These are phyloP conservation scores for Melieria picta DNA, from an alignment of 2,888 invertebrate genomes.

Conservation along the genomic window DNA sequence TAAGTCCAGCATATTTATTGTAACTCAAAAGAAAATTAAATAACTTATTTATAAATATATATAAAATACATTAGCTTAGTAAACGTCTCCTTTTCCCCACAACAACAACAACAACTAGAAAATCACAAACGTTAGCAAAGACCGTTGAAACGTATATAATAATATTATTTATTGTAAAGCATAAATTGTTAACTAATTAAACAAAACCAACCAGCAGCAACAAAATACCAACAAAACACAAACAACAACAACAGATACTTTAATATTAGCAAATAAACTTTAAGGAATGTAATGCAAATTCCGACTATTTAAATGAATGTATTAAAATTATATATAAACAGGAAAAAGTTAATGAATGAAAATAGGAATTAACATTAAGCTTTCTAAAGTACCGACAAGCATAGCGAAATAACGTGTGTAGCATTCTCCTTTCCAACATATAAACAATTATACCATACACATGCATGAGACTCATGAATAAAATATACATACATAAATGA, in stretches of 20 bases:
- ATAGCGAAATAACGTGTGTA: constrained; percentile 9
- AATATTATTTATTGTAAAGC: constrained; percentile 31
- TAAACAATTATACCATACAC: constrained; percentile 11
- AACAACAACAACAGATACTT: constrained; percentile 7
- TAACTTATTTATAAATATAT: constrained; percentile 9
- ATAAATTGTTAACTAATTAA: constrained; percentile 30
- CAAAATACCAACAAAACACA: not conserved
- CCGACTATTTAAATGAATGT: not conserved
- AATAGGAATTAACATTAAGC: constrained; percentile 13
- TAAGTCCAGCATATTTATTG: constrained; percentile 67
- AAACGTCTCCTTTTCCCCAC: constrained; percentile 14
- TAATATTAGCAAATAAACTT: constrained; percentile 15
- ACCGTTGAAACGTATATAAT: not conserved
- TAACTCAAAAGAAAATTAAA: not conserved
- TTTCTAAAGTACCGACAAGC: constrained; percentile 37
- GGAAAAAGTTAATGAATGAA: not conserved
- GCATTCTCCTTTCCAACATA: constrained; percentile 14
- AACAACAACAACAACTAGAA: not conserved
- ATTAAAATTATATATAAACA: constrained; percentile 5
- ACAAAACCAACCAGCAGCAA: not conserved
- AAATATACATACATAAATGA: constrained; percentile 7
- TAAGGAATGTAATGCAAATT: constrained; percentile 3
- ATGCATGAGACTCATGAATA: constrained; percentile 1
- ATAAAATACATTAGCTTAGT: constrained; percentile 11
- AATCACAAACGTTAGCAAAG: not conserved